Base-by-base conservation (phyloP, 2,888 invertebrate genomes). In the Timema cristinae region DNA sequence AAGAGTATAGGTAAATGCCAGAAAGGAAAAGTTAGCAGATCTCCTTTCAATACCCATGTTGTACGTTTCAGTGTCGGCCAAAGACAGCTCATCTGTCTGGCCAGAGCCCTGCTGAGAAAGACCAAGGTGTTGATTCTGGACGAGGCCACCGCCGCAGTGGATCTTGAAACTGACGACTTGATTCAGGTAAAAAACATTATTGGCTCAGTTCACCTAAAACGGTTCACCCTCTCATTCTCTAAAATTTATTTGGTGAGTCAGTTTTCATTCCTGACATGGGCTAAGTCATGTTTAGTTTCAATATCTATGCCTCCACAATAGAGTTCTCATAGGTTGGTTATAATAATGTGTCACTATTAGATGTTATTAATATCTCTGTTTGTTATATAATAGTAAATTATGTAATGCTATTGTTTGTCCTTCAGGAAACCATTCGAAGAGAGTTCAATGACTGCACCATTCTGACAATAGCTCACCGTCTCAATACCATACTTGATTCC, bases 391-490 rank as follows among this genome's bases (percentile, higher is more conserved):
- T 32, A 32, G 32, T 32, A 32, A 32, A 32, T 32, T 32, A 32
- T 32, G 32, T 32, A 32, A 32, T 32, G 32, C 32, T 32, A 32
- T 32, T 1, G 32, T 32, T 52, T 54, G 16, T 9, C 63, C n/a
- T 56, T 10, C 79, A 81, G 75, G 85, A 78, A 71, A 87, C 87
- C 5, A 88, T 88, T 77, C 80, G 84, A 68, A 79, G 79, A 13
- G 85, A 87, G 78, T 88, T 88, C 77, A 81, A 80, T 50, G 82
- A 85, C 68, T 85, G 85, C 75, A 88, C 88, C 6, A 84, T 88
- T 7, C 78, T 88, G 61, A 87, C 87, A 8, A 87, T 88, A 75
- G 88, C 87, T 15, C 87, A 88, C 79, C 79, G 88, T 59, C 81
- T 88, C 49, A 87, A 87, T 77, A 88, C 88, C 1, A 85, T 86